phyloP scores from a whole-genome alignment of 92 coral and sea anemone genomes.

The Siderastrea radians region DNA sequence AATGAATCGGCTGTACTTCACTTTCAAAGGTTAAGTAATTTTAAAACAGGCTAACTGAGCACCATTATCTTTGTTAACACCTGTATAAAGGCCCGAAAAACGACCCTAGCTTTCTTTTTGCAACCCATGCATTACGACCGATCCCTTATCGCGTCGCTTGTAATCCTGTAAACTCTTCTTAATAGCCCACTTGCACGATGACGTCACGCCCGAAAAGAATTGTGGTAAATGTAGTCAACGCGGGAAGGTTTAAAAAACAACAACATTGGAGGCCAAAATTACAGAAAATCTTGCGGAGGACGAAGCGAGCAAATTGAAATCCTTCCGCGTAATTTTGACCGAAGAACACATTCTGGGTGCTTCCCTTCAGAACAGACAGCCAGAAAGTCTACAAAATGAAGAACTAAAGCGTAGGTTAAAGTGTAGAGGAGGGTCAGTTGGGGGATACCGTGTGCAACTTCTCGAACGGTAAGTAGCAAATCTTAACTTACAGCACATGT shows the following conservation, averaged over 20 bases:
- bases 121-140: too few species aligned
- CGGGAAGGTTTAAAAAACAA: not conserved
- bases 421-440: slow-evolving; percentile 49
- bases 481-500: not conserved
- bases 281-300: slow-evolving; percentile 5
- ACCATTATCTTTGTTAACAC: too few species aligned
- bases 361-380: slow-evolving; percentile 43
- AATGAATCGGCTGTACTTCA: too few species aligned
- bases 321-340: slow-evolving; percentile 37
- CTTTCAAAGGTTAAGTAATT: too few species aligned
- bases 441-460: slow-evolving; percentile 45
- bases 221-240: slow-evolving; percentile 56
- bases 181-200: not conserved
- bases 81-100: too few species aligned
- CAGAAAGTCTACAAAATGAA: slow-evolving; percentile 21
- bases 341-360: slow-evolving; percentile 52
- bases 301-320: not conserved
- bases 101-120: too few species aligned
- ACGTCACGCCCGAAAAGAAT: slow-evolving; percentile 53
- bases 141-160: too few species aligned
- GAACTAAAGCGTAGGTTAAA: slow-evolving; percentile 51
- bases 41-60: too few species aligned
- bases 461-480: not conserved
- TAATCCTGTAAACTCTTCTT: too few species aligned
- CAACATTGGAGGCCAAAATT: slow-evolving; percentile 32